Evolutionary conservation across 2,797 vertebrate genomes (phyloP).

Genomic region (Picus viridis): DNA sequence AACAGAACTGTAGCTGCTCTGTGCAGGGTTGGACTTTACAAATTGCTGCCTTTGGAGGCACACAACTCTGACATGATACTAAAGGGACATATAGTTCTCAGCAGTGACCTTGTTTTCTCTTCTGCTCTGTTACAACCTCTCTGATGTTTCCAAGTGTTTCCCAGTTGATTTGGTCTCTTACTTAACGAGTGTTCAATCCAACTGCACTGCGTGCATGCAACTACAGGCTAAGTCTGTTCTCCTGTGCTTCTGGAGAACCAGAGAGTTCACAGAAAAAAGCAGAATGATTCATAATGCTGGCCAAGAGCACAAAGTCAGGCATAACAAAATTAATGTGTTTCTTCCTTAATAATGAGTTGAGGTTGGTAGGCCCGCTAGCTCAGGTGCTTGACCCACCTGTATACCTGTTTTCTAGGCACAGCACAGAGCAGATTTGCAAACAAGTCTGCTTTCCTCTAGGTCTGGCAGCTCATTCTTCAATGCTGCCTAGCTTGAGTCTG

Average conservation of each 20-base stretch:
- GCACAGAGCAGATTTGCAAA: background rate
- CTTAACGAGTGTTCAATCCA: background rate
- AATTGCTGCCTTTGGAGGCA: constrained; percentile 11
- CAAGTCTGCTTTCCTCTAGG: background rate
- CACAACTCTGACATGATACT: constrained; percentile 2
- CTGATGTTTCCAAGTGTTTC: constrained; percentile 18
- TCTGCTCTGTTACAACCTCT: constrained; percentile 1
- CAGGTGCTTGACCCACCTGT: background rate
- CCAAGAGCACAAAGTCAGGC: background rate
- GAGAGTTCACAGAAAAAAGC: background rate
- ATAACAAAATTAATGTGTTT: background rate
- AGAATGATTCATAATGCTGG: background rate
- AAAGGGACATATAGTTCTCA: constrained; percentile 35
- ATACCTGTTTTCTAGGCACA: background rate
- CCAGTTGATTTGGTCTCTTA: constrained; percentile 23
- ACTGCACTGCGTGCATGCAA: background rate
- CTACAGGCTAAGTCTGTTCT: background rate
- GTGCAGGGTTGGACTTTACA: background rate
- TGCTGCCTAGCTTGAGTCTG: background rate
- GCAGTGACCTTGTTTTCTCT: constrained; percentile 43
- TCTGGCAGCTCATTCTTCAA: background rate
- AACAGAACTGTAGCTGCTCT: background rate
- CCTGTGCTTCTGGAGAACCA: background rate
- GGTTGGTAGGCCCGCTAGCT: background rate
- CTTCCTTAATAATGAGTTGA: background rate